Evolutionary conservation across 1,140 invertebrate species (phyloP).

Genomic region (Drosophila leontia): DNA sequence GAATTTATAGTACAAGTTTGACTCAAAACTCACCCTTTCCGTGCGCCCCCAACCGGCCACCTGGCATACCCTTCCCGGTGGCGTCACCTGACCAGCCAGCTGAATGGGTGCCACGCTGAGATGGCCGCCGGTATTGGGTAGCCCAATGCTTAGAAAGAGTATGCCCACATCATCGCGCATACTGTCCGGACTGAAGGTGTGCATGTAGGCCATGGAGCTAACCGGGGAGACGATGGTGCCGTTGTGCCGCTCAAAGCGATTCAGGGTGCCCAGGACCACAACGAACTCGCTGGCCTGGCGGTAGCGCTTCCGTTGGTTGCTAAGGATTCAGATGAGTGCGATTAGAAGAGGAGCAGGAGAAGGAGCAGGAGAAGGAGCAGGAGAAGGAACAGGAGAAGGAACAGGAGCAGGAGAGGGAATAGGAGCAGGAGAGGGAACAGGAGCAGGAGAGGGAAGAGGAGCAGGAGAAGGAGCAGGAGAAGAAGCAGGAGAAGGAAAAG

Average conservation of each 20-base stretch:
- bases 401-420: too few species aligned
- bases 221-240: slow-evolving; percentile 72
- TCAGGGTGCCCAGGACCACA: slow-evolving; percentile 78
- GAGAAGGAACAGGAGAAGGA: too few species aligned
- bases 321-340: not conserved
- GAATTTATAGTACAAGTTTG: not conserved
- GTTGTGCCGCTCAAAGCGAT: slow-evolving; percentile 68
- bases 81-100: slow-evolving; percentile 41
- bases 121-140: slow-evolving; percentile 32
- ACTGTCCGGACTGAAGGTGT: slow-evolving; percentile 74
- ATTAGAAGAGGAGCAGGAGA: not conserved
- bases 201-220: slow-evolving; percentile 79
- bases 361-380: not conserved
- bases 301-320: slow-evolving; percentile 66
- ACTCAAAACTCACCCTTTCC: slow-evolving; percentile 43
- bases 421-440: too few species aligned
- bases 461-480: too few species aligned
- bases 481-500: too few species aligned
- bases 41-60: slow-evolving; percentile 81
- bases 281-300: slow-evolving; percentile 70
- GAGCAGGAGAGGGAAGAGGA: too few species aligned
- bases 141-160: slow-evolving; percentile 56
- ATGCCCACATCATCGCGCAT: slow-evolving; percentile 81
- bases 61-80: slow-evolving; percentile 60
- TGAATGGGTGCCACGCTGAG: slow-evolving; percentile 63